Evolutionary conservation across 1,140 invertebrate species (phyloP), one percentile per base, ranked within the genome.

Genomic region (Potamilus streckersoni): DNA sequence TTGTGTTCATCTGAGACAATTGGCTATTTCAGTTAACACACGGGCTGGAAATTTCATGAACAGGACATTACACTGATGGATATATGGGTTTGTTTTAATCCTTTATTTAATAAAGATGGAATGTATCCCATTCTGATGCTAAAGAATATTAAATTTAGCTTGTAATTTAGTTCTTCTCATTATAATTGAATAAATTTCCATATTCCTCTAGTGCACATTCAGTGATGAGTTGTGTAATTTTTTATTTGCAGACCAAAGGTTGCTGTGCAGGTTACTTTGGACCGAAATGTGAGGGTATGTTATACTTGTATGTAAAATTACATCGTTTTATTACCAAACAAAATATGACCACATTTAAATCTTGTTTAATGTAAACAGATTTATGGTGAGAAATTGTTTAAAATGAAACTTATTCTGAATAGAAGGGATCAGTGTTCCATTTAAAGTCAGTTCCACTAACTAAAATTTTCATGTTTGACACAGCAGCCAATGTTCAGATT

Each of bases 221-320:
- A 57, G 19, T 20, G n/a, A 23, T 57, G 59, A 38, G 49, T 13
- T 73, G 49, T 49, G 38, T 58, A 58, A 71, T 15, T 16, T 72
- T 64, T 20, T 73, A 59, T 61, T 67, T 57, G 27, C 68, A 79
- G 77, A 65, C 27, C 15, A 73, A 73, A 65, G 77, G 59, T 2
- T 79, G 77, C 66, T 79, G 77, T 59, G 23, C 57, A 38, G 77
- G 77, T 15, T 74, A 79, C 38, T 79, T 56, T 71, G 77, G 77
- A 31, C 27, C 67, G 8, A 16, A 69, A 13, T 79, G 77, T 68
- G 19, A 61, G 27, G 77, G 77, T 79, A 63, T 62, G 38, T 72
- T 73, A 64, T 64, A 49, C 38, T 8, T 49, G 4, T 0, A 49
- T 49, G 38, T 8, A 49, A 49, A 49, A 49, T 49, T 49, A 49